Evolutionary conservation across 2,797 vertebrate genomes (phyloP), one percentile per base, ranked within the genome.

Genomic region (Gallinago nigripennis): DNA sequence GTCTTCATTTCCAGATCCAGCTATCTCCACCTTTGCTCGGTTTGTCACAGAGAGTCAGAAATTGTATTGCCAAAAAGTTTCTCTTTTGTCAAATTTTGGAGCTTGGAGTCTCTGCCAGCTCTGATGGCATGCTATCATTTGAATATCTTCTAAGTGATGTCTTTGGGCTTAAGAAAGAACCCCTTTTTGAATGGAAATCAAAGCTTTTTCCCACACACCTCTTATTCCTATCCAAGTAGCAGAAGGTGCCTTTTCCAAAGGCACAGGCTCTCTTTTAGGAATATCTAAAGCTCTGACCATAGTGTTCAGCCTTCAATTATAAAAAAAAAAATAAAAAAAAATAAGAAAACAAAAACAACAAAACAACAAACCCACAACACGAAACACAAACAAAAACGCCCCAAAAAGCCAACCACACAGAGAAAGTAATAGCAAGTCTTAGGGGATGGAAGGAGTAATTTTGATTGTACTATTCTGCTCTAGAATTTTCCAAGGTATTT

Each of bases 1-100:
- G 30, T 66, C 78, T 88, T 91, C 77, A 91, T 88, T 76, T 94
- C 82, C 60, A 92, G 56, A 81, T 78, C 21, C 33, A 90, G 11
- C 60, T 68, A 28, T 66, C 48, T 16, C 28, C n/a, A 82, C 30
- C n/a, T 94, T 94, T 35, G 15, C 70, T 95, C 56, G 60, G 51
- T 83, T 91, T 72, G n/a, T 89, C 85, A 84, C 31, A 86, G 21
- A 86, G 16, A 84, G n/a, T 31, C 39, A 90, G 58, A 86, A 76
- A 79, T 70, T 50, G 35, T 60, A 73, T 46, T 69, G 37, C 15
- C 61, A 70, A 61, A 73, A 86, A 27, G 39, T 73, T 84, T 80
- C 23, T 45, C 33, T 86, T 86, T 73, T 60, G 60, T 76, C 64
- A 60, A 57, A 69, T 57, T 56, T 37, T 86, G n/a, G 58, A 81